A percentile compares a stretch with the other conserved stretches of the same genome.
Evolutionary conservation across 1,140 invertebrate species (phyloP).

Genomic region (Reticulitermes speratus): DNA sequence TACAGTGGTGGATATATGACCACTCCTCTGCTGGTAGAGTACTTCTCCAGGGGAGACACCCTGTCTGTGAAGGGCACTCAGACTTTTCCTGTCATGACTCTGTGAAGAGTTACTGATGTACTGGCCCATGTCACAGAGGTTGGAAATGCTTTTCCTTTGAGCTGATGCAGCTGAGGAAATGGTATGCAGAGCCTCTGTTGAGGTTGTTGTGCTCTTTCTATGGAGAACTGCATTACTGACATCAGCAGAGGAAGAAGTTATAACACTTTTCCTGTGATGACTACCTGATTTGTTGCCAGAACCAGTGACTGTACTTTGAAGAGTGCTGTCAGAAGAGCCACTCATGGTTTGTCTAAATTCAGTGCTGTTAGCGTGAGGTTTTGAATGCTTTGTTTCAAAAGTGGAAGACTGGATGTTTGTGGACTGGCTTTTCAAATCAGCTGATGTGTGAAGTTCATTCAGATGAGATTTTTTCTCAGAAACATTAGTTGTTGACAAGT

Average conservation of each 20-base stretch:
- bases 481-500: not conserved
- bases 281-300: constrained; percentile 38
- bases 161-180: constrained; percentile 73
- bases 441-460: not conserved
- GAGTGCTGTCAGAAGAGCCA: not conserved
- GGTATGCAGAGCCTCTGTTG: constrained; percentile 62
- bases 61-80: constrained; percentile 69
- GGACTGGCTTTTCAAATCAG: not conserved
- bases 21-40: constrained; percentile 20
- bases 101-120: constrained; percentile 63
- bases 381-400: constrained; percentile 16
- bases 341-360: constrained; percentile 31
- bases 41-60: constrained; percentile 26
- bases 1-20: not conserved
- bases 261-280: constrained; percentile 69
- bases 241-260: constrained; percentile 67
- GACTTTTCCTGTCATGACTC: constrained; percentile 67
- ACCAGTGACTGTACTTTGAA: not conserved
- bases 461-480: not conserved
- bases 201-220: constrained; percentile 61
- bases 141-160: constrained; percentile 75
- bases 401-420: constrained; percentile 14
- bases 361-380: constrained; percentile 20
- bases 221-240: constrained; percentile 74
- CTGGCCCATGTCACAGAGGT: constrained; percentile 68